Percentiles rank a stretch among this genome's conserved stretches.
These are phyloP conservation scores for Betta splendens DNA, from an alignment of 2,797 vertebrate species.

Conservation along the genomic window DNA sequence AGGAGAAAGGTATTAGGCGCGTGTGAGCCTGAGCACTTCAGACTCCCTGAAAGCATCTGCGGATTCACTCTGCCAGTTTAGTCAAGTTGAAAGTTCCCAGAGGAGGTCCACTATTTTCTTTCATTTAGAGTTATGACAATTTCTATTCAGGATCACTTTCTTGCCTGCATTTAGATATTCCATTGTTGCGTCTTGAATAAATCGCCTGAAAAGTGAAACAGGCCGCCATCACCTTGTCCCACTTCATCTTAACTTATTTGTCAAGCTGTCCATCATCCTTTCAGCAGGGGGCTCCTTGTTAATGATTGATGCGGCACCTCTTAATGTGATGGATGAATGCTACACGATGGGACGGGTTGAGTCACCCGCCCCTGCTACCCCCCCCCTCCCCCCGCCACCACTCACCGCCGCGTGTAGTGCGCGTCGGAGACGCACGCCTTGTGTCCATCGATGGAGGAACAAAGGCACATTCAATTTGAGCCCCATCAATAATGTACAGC, in stretches of 20 bases:
- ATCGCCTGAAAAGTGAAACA: constrained; percentile 55
- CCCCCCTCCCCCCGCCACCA: constrained; percentile 44
- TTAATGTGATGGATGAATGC: constrained; percentile 80
- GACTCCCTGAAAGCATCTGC: constrained; percentile 38
- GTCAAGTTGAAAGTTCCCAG: constrained; percentile 45
- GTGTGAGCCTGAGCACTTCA: constrained; percentile 26
- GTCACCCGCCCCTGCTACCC: constrained; percentile 41
- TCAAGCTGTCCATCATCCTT: constrained; percentile 77
- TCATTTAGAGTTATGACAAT: constrained; percentile 39
- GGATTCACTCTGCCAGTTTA: constrained; percentile 40
- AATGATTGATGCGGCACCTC: constrained; percentile 81
- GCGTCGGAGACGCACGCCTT: constrained; percentile 54
- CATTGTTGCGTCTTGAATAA: constrained; percentile 52
- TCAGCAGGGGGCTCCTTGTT: constrained; percentile 74
- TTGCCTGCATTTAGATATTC: constrained; percentile 42
- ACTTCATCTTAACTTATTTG: constrained; percentile 78
- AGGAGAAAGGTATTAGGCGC: constrained; percentile 59
- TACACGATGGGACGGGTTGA: constrained; percentile 67
- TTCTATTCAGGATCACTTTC: constrained; percentile 45
- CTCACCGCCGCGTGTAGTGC: constrained; percentile 35
- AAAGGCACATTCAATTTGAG: constrained; percentile 77
- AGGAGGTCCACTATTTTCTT: constrained; percentile 41
- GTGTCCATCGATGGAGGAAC: constrained; percentile 71
- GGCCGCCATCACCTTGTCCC: constrained; percentile 69
- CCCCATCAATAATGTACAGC: constrained; percentile 81